A percentile compares a stretch with the other conserved stretches of the same genome.
These are phyloP conservation scores for Drosophila azteca DNA, from an alignment of 1,140 invertebrate species.

Conservation along the genomic window DNA sequence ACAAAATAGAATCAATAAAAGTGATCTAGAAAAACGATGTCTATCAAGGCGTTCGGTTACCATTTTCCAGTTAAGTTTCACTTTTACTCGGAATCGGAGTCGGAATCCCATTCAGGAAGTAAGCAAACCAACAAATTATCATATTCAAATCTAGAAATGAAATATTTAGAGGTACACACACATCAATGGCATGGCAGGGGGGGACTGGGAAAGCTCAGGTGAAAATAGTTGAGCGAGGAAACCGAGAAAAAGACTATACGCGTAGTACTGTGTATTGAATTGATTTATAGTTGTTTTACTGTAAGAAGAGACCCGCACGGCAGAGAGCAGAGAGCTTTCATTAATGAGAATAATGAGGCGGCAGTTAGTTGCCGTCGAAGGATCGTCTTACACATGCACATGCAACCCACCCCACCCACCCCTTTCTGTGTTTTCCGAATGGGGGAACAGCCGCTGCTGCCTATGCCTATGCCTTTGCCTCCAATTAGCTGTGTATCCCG, in stretches of 20 bases:
- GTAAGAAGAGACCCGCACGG: conserved; percentile 14
- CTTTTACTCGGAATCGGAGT: conserved; percentile 24
- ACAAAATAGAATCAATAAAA: conserved; percentile 32
- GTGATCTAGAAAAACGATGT: conserved; percentile 56
- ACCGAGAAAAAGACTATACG: conserved; percentile 15
- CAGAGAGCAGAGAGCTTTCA: conserved; percentile 42
- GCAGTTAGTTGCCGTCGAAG: conserved; percentile 16
- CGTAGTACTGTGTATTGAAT: conserved; percentile 31
- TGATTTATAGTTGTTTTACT: conserved; percentile 46
- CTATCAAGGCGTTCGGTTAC: conserved; percentile 50
- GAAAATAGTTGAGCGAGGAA: conserved; percentile 36
- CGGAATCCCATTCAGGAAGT: conserved; percentile 25
- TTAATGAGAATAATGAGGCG: conserved; percentile 66
- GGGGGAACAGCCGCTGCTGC: not conserved
- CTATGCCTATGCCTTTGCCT: too few species aligned
- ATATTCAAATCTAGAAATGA: conserved; percentile 35
- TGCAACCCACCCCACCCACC: conserved; percentile 1
- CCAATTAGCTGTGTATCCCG: conserved; percentile 62
- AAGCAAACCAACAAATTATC: conserved; percentile 31
- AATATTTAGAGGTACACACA: too few species aligned
- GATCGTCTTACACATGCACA: conserved; percentile 27
- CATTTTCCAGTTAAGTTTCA: conserved; percentile 27
- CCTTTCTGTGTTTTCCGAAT: conserved; percentile 11
- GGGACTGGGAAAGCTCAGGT: not conserved
- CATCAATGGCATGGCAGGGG: too few species aligned